Evolutionary conservation across 2,888 invertebrate genomes (phyloP).

Genomic region (Abscondita cerata): DNA sequence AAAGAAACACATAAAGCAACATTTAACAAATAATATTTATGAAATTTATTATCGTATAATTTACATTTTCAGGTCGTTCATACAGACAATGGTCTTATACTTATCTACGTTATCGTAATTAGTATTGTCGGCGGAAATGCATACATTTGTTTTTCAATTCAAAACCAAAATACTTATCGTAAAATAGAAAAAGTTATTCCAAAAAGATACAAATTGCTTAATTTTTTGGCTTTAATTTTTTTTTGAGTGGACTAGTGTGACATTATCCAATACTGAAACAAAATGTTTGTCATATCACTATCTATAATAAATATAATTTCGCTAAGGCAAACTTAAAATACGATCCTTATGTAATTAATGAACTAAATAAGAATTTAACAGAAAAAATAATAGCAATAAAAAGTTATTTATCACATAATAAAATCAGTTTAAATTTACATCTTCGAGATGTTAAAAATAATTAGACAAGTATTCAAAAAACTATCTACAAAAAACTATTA

Average conservation of each 20-base stretch:
- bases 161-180: constrained; percentile 1
- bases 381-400: constrained; percentile 12
- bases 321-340: constrained; percentile 5
- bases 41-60: constrained; percentile 10
- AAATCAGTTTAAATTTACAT: constrained; percentile 50
- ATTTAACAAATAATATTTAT: constrained; percentile 10
- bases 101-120: too few species aligned
- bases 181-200: neutral
- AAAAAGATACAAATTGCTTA: neutral
- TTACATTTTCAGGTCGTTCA: constrained; percentile 9
- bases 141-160: neutral
- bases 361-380: constrained; percentile 27
- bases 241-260: constrained; percentile 5
- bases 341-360: constrained; percentile 2
- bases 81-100: neutral
- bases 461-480: constrained; percentile 33
- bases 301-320: neutral
- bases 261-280: constrained; percentile 7
- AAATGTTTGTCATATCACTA: constrained; percentile 4
- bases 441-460: constrained; percentile 34
- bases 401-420: constrained; percentile 52
- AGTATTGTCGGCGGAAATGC: neutral
- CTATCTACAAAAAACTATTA: constrained; percentile 27
- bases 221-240: too few species aligned
- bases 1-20: neutral